Conservation (phyloP, 2,797 vertebrate species). For the Alauda arvensis region DNA sequence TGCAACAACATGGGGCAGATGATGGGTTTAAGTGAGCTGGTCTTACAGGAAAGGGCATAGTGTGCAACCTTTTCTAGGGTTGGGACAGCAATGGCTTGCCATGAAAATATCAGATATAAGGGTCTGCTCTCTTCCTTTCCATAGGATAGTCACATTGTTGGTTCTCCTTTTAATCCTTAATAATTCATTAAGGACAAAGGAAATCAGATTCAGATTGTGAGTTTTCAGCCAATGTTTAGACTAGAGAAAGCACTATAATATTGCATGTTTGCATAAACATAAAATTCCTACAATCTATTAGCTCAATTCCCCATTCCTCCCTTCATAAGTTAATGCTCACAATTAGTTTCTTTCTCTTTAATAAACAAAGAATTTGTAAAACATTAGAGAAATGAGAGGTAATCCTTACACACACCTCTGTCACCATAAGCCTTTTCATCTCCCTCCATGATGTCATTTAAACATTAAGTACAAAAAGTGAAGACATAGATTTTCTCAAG, state of each 20-base stretch:
- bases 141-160: rapidly evolving
- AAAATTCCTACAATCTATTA: not conserved
- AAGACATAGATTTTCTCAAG: not conserved
- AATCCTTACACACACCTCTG: not conserved
- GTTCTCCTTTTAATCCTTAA: not conserved
- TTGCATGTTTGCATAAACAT: not conserved
- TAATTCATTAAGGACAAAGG: not conserved
- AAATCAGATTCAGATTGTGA: not conserved
- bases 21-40: not conserved
- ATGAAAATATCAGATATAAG: not conserved
- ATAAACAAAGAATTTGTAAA: not conserved
- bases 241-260: not conserved
- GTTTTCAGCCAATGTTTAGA: not conserved
- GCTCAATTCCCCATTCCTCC: not conserved
- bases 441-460: not conserved
- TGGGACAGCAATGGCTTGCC: not conserved
- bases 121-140: not conserved
- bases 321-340: not conserved
- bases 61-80: too few relatives aligned
- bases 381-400: not conserved
- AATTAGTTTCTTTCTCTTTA: not conserved
- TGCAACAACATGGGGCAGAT: not conserved
- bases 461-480: not conserved
- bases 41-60: not conserved
- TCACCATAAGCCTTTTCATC: not conserved